Evolutionary conservation across 2,888 invertebrate genomes (phyloP).

Genomic region (Pyrochroa serraticornis): DNA sequence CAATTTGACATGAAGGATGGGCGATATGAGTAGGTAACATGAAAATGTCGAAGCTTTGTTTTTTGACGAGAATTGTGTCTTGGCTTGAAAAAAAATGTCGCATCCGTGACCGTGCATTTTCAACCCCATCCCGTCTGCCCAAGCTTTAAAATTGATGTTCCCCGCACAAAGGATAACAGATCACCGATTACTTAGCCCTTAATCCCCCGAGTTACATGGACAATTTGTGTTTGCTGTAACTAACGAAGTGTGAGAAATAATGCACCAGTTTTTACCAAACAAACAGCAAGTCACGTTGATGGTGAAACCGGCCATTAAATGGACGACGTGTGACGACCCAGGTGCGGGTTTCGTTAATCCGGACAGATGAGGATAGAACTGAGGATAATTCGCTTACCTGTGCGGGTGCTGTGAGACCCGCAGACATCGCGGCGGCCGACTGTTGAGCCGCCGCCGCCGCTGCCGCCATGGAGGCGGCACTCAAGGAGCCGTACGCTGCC

Average conservation of each 20-base stretch:
- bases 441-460: conserved; percentile 76
- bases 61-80: too few species aligned
- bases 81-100: too few species aligned
- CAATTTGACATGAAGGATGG: too few species aligned
- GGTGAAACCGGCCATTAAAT: conserved; percentile 20
- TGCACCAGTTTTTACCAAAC: conserved; percentile 38
- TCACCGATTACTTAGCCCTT: conserved; percentile 42
- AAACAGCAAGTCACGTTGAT: conserved; percentile 32
- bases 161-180: conserved; percentile 46
- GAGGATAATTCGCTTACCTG: conserved; percentile 62
- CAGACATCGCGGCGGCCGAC: conserved; percentile 72
- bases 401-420: conserved; percentile 69
- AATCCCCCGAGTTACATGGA: conserved; percentile 48
- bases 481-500: conserved; percentile 74
- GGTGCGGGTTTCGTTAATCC: conserved; percentile 18
- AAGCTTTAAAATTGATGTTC: conserved; percentile 16
- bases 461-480: conserved; percentile 75
- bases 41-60: too few species aligned
- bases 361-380: not conserved
- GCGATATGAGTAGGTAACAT: too few species aligned
- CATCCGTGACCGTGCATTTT: conserved; percentile 24
- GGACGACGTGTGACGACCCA: conserved; percentile 24
- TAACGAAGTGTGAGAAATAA: conserved; percentile 56
- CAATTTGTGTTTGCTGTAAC: conserved; percentile 54
- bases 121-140: conserved; percentile 21